Conservation (phyloP, 2,888 invertebrate genomes). For the Lapara coniferarum region DNA sequence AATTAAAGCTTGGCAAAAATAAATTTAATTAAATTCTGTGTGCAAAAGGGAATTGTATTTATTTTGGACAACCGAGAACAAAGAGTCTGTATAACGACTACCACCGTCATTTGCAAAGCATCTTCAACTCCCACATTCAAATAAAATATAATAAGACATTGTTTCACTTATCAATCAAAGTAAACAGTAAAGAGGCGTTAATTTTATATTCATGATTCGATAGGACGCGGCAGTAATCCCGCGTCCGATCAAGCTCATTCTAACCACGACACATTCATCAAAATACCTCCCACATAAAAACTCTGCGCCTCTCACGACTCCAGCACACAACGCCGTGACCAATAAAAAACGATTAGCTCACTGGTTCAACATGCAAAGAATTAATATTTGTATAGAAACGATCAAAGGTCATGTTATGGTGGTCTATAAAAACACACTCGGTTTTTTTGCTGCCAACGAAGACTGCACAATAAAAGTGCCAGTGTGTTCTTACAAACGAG, state of each 20-base stretch:
- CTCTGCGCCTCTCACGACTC: slow-evolving; percentile 43
- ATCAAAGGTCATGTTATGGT: slow-evolving; percentile 66
- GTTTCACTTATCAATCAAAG: slow-evolving; percentile 31
- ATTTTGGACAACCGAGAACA: no score
- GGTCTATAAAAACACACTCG: slow-evolving; percentile 66
- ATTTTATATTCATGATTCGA: slow-evolving; percentile 12
- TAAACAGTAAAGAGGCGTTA: slow-evolving; percentile 19
- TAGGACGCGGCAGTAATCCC: slow-evolving; percentile 12
- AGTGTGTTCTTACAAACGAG: slow-evolving; percentile 82
- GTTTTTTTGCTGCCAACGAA: slow-evolving; percentile 64
- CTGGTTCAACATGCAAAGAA: slow-evolving; percentile 63
- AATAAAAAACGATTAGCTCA: slow-evolving; percentile 69
- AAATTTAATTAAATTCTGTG: no score
- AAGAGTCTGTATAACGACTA: no score
- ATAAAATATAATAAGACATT: background rate
- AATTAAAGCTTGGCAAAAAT: background rate
- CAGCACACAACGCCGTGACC: slow-evolving; percentile 51
- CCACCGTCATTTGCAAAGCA: background rate
- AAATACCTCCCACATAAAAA: slow-evolving; percentile 61
- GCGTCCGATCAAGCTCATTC: slow-evolving; percentile 3
- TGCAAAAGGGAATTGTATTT: no score
- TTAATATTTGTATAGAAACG: slow-evolving; percentile 77
- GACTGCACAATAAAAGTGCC: slow-evolving; percentile 81
- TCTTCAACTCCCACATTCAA: background rate
- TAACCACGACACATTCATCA: slow-evolving; percentile 16